phyloP scores from a whole-genome alignment of 2,888 invertebrate species.

The Agriopis leucophaearia region DNA sequence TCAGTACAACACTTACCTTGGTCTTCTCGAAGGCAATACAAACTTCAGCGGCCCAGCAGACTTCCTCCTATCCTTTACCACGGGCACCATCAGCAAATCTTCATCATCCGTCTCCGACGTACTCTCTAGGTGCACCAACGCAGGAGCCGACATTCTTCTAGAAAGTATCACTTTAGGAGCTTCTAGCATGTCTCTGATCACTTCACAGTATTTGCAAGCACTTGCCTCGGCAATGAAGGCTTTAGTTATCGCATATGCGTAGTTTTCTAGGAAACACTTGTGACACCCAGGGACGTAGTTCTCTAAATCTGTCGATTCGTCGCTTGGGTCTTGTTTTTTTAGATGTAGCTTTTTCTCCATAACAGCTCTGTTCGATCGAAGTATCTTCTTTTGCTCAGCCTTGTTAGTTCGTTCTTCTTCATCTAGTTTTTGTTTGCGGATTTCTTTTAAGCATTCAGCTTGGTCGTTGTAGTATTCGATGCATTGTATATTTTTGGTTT shows the following conservation, averaged over 20 bases:
- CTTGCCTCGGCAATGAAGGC: slow-evolving; percentile 78
- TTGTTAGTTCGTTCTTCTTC: slow-evolving; percentile 74
- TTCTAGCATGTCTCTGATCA: slow-evolving; percentile 79
- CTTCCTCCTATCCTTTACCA: slow-evolving; percentile 78
- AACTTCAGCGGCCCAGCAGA: slow-evolving; percentile 83
- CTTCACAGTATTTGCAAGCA: slow-evolving; percentile 82
- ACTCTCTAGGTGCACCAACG: slow-evolving; percentile 80
- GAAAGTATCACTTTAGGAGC: slow-evolving; percentile 72
- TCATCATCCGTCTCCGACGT: slow-evolving; percentile 79
- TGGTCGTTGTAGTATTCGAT: slow-evolving; percentile 89
- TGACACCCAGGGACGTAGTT: slow-evolving; percentile 78
- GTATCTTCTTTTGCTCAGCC: slow-evolving; percentile 70
- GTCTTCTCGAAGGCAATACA: slow-evolving; percentile 72
- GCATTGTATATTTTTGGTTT: slow-evolving; percentile 72
- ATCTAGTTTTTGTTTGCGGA: slow-evolving; percentile 70
- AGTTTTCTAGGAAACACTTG: slow-evolving; percentile 82
- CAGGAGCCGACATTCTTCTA: slow-evolving; percentile 86
- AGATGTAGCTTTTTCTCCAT: slow-evolving; percentile 69
- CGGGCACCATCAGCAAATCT: slow-evolving; percentile 79
- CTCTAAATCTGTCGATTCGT: slow-evolving; percentile 79
- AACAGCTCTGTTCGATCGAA: slow-evolving; percentile 67
- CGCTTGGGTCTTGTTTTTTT: slow-evolving; percentile 72
- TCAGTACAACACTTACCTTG: slow-evolving; percentile 65
- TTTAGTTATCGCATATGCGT: slow-evolving; percentile 79
- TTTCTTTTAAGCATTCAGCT: slow-evolving; percentile 87